Evolutionary conservation across 2,797 vertebrate genomes (phyloP).

Genomic region (Phylloscopus collybita): DNA sequence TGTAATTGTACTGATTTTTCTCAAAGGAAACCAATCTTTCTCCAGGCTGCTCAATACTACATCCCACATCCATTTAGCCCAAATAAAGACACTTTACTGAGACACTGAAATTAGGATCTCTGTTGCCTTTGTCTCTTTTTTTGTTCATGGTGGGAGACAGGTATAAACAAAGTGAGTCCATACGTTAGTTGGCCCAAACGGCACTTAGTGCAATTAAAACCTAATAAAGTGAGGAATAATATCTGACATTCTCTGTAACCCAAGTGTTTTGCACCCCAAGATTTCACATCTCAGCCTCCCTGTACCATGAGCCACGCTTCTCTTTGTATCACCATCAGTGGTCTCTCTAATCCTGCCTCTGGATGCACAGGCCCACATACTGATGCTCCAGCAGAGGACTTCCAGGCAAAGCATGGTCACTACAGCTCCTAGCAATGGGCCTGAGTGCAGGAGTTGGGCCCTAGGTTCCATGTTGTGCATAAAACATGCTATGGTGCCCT

Average conservation of each 20-base stretch:
- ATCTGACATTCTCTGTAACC: not conserved
- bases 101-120: not conserved
- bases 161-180: not conserved
- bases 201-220: not conserved
- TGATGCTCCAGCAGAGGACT: not conserved
- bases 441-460: not conserved
- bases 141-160: not conserved
- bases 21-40: not conserved
- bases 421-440: not conserved
- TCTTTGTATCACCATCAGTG: too few relatives aligned
- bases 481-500: not conserved
- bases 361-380: not conserved
- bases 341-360: not conserved
- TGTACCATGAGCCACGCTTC: accelerated
- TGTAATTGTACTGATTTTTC: not conserved
- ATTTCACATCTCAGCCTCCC: not conserved
- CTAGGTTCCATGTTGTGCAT: not conserved
- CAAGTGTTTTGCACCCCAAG: not conserved
- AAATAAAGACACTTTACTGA: not conserved
- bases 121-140: not conserved
- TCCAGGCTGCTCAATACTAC: not conserved
- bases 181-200: not conserved
- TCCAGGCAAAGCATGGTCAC: not conserved
- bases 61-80: not conserved
- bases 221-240: not conserved